These are phyloP conservation scores for Philypnodon macrostomus DNA, from an alignment of 2,797 vertebrate species.

Conservation along the genomic window DNA sequence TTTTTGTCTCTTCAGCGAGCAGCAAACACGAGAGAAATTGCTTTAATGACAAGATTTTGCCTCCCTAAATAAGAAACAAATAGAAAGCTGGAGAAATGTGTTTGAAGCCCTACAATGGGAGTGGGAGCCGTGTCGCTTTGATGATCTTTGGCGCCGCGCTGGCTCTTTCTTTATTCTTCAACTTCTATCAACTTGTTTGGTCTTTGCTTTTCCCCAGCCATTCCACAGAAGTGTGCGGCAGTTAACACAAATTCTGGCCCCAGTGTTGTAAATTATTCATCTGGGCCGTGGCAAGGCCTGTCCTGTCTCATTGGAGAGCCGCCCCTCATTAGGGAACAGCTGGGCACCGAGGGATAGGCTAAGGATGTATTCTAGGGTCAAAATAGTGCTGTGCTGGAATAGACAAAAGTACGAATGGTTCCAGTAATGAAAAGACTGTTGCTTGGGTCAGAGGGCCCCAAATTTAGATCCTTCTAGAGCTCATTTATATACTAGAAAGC, in stretches of 20 bases:
- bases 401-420: no score
- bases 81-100: slow-evolving; percentile 40
- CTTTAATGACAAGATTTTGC: slow-evolving; percentile 62
- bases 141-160: slow-evolving; percentile 59
- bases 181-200: slow-evolving; percentile 60
- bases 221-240: slow-evolving; percentile 53
- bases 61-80: slow-evolving; percentile 59
- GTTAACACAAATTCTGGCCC: slow-evolving; percentile 47
- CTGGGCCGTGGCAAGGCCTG: slow-evolving; percentile 39
- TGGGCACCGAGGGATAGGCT: slow-evolving; percentile 81
- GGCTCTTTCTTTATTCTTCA: slow-evolving; percentile 47
- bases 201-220: slow-evolving; percentile 47
- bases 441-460: no score
- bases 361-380: no score
- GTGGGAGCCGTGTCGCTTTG: slow-evolving; percentile 62
- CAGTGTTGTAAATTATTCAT: slow-evolving; percentile 73
- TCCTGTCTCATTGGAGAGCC: slow-evolving; percentile 61
- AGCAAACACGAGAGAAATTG: slow-evolving; percentile 42
- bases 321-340: slow-evolving; percentile 79
- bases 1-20: slow-evolving; percentile 50
- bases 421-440: no score
- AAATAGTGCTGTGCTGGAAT: no score
- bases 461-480: no score
- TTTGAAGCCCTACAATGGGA: slow-evolving; percentile 54
- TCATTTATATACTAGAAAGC: no score